phyloP scores from a whole-genome alignment of 2,888 invertebrate species.

The Lycophotia porphyrea region DNA sequence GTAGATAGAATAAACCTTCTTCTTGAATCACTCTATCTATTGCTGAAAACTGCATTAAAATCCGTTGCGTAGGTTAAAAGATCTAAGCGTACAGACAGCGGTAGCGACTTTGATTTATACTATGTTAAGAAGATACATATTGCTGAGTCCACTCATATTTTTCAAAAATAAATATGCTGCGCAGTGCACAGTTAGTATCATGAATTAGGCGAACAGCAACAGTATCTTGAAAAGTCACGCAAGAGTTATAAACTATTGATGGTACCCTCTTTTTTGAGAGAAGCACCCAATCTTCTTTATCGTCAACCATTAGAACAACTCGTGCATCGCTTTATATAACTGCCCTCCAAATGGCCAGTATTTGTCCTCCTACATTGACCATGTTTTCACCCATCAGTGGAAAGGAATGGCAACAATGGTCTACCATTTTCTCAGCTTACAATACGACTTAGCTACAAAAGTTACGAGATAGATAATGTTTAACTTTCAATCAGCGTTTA shows the following conservation, averaged over 20 bases:
- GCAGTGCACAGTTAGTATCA: too few species aligned
- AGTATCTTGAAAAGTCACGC: too few species aligned
- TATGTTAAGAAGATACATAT: too few species aligned
- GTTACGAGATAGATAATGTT: slow-evolving; percentile 18
- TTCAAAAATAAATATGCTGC: too few species aligned
- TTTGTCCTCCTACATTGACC: slow-evolving; percentile 24
- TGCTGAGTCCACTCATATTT: too few species aligned
- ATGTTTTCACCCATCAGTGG: background rate
- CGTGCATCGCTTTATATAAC: slow-evolving; percentile 29
- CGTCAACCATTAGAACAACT: slow-evolving; percentile 15
- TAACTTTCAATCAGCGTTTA: slow-evolving; percentile 16
- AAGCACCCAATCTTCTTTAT: slow-evolving; percentile 23
- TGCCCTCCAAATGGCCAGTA: slow-evolving; percentile 6
- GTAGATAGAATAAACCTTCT: too few species aligned
- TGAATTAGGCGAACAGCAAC: background rate
- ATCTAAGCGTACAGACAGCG: too few species aligned
- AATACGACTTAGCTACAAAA: slow-evolving; percentile 7
- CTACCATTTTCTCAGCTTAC: slow-evolving; percentile 20
- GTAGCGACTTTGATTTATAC: too few species aligned
- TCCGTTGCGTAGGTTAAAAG: too few species aligned
- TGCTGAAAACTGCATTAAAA: too few species aligned
- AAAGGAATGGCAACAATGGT: slow-evolving; percentile 23
- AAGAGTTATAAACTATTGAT: too few species aligned
- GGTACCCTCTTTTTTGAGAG: background rate
- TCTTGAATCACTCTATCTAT: too few species aligned